These are phyloP conservation scores for Silvanus unidentatus DNA, from an alignment of 2,888 invertebrate genomes.

Conservation along the genomic window DNA sequence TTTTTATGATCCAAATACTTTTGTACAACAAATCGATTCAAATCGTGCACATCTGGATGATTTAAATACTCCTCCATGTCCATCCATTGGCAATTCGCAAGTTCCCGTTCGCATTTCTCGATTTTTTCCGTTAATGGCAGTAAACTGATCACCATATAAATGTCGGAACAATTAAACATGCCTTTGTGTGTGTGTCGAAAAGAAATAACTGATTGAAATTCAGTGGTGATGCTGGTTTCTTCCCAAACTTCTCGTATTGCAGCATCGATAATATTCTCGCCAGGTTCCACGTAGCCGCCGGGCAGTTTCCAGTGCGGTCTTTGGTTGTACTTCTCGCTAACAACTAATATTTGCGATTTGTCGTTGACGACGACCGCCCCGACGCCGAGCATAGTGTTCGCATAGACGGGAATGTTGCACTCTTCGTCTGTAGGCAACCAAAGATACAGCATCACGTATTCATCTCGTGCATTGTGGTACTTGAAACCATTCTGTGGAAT, in stretches of 20 bases:
- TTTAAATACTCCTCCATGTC: constrained; percentile 63
- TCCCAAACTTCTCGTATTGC: constrained; percentile 82
- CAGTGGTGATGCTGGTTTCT: constrained; percentile 78
- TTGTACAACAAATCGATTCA: constrained; percentile 61
- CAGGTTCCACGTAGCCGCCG: constrained; percentile 84
- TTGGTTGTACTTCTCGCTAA: constrained; percentile 64
- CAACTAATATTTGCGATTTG: constrained; percentile 69
- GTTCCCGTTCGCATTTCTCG: constrained; percentile 67
- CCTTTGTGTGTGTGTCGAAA: constrained; percentile 73
- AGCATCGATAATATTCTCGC: constrained; percentile 76
- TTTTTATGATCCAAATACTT: constrained; percentile 61
- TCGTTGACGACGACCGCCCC: constrained; percentile 82
- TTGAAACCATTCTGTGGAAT: constrained; percentile 65
- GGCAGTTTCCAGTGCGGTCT: constrained; percentile 79
- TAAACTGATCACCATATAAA: constrained; percentile 74
- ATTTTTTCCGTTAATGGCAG: constrained; percentile 60
- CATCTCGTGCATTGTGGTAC: constrained; percentile 79
- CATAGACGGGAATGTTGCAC: constrained; percentile 67
- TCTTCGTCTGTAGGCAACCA: constrained; percentile 65
- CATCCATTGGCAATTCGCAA: constrained; percentile 78
- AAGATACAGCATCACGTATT: constrained; percentile 72
- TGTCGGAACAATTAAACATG: constrained; percentile 78
- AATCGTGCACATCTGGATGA: constrained; percentile 66
- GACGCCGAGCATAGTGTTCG: constrained; percentile 77
- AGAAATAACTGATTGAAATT: constrained; percentile 69